These are phyloP conservation scores for Crocodylus rhombifer DNA, from an alignment of 2,797 vertebrate genomes.

Conservation along the genomic window DNA sequence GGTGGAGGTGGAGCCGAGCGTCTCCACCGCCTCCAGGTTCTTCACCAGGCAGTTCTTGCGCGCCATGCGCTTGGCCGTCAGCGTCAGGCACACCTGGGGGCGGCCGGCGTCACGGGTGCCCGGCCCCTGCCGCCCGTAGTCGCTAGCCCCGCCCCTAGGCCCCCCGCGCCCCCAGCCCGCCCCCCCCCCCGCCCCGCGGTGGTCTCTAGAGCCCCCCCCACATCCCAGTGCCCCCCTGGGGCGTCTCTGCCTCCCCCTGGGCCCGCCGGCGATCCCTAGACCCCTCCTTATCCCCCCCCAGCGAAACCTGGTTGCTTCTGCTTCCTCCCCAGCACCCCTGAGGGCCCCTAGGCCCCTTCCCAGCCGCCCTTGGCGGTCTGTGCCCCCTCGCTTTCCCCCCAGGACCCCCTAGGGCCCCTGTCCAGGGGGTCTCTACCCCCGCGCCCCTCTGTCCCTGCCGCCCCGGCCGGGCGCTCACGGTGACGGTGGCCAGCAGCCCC, in stretches of 20 bases:
- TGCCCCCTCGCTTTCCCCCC: too few species aligned
- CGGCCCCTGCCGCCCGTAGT: background rate
- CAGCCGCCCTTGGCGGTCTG: too few species aligned
- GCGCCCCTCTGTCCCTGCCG: too few species aligned
- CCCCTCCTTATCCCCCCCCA: background rate
- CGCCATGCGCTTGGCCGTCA: constrained; percentile 94
- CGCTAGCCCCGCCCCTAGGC: background rate
- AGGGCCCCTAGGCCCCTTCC: background rate
- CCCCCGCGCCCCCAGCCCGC: background rate
- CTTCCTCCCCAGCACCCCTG: too few species aligned
- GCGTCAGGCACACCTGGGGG: constrained; percentile 90
- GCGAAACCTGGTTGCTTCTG: background rate
- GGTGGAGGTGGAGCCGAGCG: constrained; percentile 93
- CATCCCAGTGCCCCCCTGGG: background rate
- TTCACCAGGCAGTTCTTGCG: constrained; percentile 94
- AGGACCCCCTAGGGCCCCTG: too few species aligned
- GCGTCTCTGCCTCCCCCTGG: background rate
- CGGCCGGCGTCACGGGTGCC: too few species aligned
- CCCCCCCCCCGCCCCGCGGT: background rate
- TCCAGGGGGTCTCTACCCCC: too few species aligned
- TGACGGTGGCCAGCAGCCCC: constrained; percentile 94
- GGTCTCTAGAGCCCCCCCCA: too few species aligned
- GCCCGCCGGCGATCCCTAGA: background rate
- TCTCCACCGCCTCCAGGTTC: constrained; percentile 94
- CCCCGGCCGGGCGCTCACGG: constrained; percentile 72